Evolutionary conservation across 2,113 vertebrate genomes (phyloP), one percentile per base, ranked within the genome.

Genomic region (Rynchops niger): DNA sequence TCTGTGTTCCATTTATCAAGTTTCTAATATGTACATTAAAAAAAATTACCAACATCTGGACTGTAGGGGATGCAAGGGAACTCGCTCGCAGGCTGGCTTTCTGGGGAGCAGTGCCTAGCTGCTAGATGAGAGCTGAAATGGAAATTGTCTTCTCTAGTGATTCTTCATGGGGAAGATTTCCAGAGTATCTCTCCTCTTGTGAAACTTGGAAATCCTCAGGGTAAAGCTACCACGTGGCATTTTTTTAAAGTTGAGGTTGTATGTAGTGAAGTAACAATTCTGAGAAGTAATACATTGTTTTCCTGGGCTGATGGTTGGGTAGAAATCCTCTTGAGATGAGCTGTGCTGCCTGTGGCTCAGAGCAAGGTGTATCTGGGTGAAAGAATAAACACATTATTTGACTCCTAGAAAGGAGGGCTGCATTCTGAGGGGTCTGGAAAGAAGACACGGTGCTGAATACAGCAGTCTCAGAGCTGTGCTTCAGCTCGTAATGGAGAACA

Each of bases 341-440:
- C 45, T 0, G 0, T 81, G 72, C 23, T 93, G 49, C 69, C 30
- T 53, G 45, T 0, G 1, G 61, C 52, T 92, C 17, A 1, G 4
- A 66, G 69, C 38, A 66, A 49, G 43, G 42, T 26, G 3, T 65
- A 9, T n/a, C 3, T 18, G 47, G 6, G 5, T 74, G 69, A 71
- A 66, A 87, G 72, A 77, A 71, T 71, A 61, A 71, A 58, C 0
- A 1, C 3, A 2, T 59, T 61, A 22, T 36, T 65, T 86, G 81
- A 17, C 63, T 78, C 19, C 32, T 53, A 47, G 55, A 59, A 49
- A 79, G 69, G 69, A 63, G 55, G 55, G 50, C 55, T 87, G 32
- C 23, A 15, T 20, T 61, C 34, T 49, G 3, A 73, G 73, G 50
- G 36, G 12, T 78, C 22, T 89, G 81, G 21, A 58, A 78, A 63